phyloP scores from a whole-genome alignment of 2,797 vertebrate genomes.

The Xiphorhynchus erythropygius region DNA sequence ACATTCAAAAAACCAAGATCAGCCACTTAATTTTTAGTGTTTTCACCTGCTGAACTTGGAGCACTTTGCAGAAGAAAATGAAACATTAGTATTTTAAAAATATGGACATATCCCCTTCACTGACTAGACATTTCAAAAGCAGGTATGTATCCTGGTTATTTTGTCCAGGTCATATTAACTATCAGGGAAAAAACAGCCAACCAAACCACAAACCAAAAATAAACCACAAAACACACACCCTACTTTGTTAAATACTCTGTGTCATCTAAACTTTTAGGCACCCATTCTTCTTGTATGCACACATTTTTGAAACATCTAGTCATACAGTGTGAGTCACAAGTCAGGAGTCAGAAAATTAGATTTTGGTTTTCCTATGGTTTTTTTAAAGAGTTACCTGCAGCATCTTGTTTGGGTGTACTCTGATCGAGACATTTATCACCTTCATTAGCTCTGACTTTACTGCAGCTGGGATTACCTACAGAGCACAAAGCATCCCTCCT shows the following conservation, averaged over 20 bases:
- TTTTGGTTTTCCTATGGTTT: neutral
- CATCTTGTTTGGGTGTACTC: neutral
- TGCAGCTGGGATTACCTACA: neutral
- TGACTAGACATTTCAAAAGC: neutral
- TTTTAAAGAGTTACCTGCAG: neutral
- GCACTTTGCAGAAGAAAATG: neutral
- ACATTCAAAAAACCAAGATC: neutral
- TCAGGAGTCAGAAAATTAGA: neutral
- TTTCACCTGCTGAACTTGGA: neutral
- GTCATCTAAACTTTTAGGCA: conserved; percentile 24
- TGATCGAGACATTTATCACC: neutral
- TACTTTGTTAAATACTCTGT: neutral
- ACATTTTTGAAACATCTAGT: conserved; percentile 30
- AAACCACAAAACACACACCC: neutral
- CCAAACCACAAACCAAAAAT: neutral
- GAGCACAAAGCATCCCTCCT: neutral
- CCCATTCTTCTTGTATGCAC: neutral
- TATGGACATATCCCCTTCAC: neutral
- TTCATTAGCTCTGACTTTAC: neutral
- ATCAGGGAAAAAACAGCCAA: neutral
- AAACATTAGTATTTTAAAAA: neutral
- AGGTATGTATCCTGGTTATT: neutral
- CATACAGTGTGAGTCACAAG: conserved; percentile 18
- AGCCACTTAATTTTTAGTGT: neutral
- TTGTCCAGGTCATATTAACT: neutral